Conservation (phyloP, 2,113 vertebrate genomes). For the Macrotis lagotis region DNA sequence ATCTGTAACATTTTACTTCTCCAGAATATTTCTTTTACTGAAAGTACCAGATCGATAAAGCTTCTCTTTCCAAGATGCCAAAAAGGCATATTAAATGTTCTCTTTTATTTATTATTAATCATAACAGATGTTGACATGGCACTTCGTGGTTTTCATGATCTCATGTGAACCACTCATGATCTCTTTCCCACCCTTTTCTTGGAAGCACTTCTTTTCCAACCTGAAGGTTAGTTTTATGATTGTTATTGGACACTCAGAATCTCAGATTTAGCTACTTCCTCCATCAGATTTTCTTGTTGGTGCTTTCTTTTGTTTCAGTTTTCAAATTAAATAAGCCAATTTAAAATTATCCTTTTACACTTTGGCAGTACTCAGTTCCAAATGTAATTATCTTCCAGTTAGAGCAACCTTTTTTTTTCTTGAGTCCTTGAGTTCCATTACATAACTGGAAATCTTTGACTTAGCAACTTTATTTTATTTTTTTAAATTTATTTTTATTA, state of each 20-base stretch:
- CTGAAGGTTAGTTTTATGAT: no score
- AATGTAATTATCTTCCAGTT: slow-evolving; percentile 40
- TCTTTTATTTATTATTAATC: background rate
- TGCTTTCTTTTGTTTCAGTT: slow-evolving; percentile 43
- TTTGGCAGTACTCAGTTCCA: slow-evolving; percentile 33
- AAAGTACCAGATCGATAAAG: background rate
- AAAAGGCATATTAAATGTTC: background rate
- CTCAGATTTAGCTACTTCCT: background rate
- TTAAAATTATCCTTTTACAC: slow-evolving; percentile 41
- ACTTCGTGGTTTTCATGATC: background rate
- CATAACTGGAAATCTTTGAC: slow-evolving; percentile 22
- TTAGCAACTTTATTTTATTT: slow-evolving; percentile 22
- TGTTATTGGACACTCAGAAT: no score
- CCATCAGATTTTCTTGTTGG: slow-evolving; percentile 33
- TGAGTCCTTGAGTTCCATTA: slow-evolving; percentile 3
- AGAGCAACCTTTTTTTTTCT: background rate
- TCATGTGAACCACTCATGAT: background rate
- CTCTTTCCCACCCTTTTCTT: background rate
- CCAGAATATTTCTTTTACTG: background rate
- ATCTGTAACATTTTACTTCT: background rate
- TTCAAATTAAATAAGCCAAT: slow-evolving; percentile 37
- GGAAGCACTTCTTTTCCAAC: background rate
- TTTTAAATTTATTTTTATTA: no score
- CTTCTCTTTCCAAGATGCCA: background rate
- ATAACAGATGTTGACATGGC: background rate